Evolutionary conservation across 2,888 invertebrate species (phyloP).

Genomic region (Luffia ferchaultella): DNA sequence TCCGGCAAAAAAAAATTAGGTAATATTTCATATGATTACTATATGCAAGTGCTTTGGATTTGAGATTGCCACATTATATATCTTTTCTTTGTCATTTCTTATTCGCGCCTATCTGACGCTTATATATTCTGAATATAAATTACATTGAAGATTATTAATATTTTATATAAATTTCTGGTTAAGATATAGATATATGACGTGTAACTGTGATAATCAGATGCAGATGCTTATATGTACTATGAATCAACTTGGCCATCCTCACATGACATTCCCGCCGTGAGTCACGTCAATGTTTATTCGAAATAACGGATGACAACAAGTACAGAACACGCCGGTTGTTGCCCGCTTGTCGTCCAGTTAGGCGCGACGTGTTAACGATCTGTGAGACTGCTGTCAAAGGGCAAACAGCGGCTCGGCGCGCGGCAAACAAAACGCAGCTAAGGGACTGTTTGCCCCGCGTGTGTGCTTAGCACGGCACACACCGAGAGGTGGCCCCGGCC

Average conservation of each 20-base stretch:
- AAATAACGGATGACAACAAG: not conserved
- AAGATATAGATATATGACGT: too few relatives aligned
- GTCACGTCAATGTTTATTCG: not conserved
- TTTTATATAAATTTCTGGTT: too few relatives aligned
- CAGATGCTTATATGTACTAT: not conserved
- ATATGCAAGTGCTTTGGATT: too few relatives aligned
- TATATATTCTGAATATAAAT: too few relatives aligned
- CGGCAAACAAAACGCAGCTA: conserved; percentile 27
- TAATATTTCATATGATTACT: too few relatives aligned
- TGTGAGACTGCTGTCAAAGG: conserved; percentile 63
- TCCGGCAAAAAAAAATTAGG: too few relatives aligned
- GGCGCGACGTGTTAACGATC: conserved; percentile 58
- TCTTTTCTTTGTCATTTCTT: too few relatives aligned
- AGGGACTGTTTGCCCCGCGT: conserved; percentile 1
- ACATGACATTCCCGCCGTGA: not conserved
- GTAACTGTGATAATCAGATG: too few relatives aligned
- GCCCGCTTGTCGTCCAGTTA: conserved; percentile 32
- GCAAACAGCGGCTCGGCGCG: conserved; percentile 32
- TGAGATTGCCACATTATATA: too few relatives aligned
- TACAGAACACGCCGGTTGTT: not conserved
- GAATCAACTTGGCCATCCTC: not conserved
- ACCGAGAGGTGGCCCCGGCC: conserved; percentile 2
- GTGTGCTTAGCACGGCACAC: conserved; percentile 2
- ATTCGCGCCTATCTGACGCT: too few relatives aligned
- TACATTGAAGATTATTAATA: too few relatives aligned